These are phyloP conservation scores for Hirundichthys speculiger DNA, from an alignment of 2,113 vertebrate genomes.

Conservation along the genomic window DNA sequence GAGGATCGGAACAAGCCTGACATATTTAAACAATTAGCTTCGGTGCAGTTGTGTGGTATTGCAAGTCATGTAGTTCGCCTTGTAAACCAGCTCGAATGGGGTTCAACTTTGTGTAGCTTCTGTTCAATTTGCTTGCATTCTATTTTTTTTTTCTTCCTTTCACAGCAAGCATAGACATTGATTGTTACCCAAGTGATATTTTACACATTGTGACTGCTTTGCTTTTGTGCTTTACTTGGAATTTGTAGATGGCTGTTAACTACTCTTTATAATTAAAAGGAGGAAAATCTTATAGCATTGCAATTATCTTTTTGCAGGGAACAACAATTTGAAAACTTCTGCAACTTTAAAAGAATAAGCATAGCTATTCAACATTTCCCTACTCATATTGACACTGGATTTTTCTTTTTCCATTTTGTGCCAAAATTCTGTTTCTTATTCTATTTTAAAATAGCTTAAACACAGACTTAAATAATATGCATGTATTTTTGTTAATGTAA, in stretches of 20 bases:
- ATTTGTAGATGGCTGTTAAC: slow-evolving; percentile 14
- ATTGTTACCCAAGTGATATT: slow-evolving; percentile 1
- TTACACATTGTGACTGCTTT: slow-evolving; percentile 3
- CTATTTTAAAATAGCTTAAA: slow-evolving; percentile 6
- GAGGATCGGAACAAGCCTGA: slow-evolving; percentile 66
- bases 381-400: slow-evolving; percentile 2
- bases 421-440: slow-evolving; percentile 14
- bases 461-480: too few relatives aligned
- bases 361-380: slow-evolving; percentile 24
- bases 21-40: slow-evolving; percentile 79
- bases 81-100: slow-evolving; percentile 70
- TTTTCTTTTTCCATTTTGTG: slow-evolving; percentile 12
- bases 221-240: slow-evolving; percentile 11
- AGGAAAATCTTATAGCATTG: too few relatives aligned
- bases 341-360: slow-evolving; percentile 36
- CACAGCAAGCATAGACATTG: slow-evolving; percentile 13
- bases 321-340: slow-evolving; percentile 34
- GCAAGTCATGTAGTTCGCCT: slow-evolving; percentile 71
- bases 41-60: slow-evolving; percentile 61
- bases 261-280: slow-evolving; percentile 15
- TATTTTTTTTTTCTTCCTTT: slow-evolving; percentile 10
- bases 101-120: slow-evolving; percentile 52
- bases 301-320: slow-evolving; percentile 19
- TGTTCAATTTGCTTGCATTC: slow-evolving; percentile 38
- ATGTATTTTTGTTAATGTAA: too few relatives aligned